phyloP scores from a whole-genome alignment of 2,113 vertebrate species.

The Plectropomus leopardus region DNA sequence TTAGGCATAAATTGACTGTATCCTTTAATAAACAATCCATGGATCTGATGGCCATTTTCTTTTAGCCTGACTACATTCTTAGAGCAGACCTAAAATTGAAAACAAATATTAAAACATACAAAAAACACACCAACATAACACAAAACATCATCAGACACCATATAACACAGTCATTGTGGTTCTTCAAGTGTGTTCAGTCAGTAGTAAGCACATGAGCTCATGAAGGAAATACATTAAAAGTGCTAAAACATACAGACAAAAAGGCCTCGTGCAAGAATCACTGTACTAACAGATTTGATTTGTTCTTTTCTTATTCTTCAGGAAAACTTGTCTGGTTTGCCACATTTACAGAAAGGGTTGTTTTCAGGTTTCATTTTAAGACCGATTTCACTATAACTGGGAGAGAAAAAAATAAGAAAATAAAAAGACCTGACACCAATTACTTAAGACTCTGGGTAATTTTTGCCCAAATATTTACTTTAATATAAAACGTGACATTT shows the following conservation, averaged over 20 bases:
- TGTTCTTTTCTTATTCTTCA: neutral
- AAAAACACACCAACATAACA: conserved; percentile 4
- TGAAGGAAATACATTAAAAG: conserved; percentile 44
- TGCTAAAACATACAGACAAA: conserved; percentile 43
- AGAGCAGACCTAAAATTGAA: neutral
- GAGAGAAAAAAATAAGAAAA: too few species aligned
- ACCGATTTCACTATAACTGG: too few species aligned
- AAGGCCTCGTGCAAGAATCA: conserved; percentile 34
- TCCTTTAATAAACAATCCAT: conserved; percentile 18
- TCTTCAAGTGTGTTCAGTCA: conserved; percentile 68
- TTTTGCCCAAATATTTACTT: too few species aligned
- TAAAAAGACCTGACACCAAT: too few species aligned
- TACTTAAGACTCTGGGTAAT: too few species aligned
- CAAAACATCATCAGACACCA: conserved; percentile 12
- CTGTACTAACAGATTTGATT: neutral
- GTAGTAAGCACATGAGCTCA: conserved; percentile 32
- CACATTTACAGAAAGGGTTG: too few species aligned
- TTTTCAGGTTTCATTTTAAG: too few species aligned
- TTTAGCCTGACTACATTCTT: conserved; percentile 13
- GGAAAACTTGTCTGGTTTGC: neutral
- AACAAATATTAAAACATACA: conserved; percentile 16
- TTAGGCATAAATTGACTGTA: neutral
- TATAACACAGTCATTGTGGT: conserved; percentile 14
- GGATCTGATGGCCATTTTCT: neutral
- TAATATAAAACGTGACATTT: too few species aligned